phyloP scores from a whole-genome alignment of 2,888 invertebrate genomes.

The Junonia oenone region DNA sequence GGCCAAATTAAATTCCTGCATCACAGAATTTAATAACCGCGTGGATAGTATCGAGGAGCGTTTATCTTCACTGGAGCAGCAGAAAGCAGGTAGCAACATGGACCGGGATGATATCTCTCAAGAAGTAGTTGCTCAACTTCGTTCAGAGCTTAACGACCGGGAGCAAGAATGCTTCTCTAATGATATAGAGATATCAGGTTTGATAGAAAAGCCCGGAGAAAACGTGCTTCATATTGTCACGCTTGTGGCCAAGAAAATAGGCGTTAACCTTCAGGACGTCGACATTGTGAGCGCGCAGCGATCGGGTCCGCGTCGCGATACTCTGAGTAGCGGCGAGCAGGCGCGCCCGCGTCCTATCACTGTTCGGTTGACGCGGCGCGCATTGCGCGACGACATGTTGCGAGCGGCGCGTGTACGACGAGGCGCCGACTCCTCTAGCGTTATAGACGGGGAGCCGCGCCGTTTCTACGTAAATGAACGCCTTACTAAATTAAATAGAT shows the following conservation, averaged over 20 bases:
- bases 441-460: too few species aligned
- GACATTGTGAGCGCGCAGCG: slow-evolving; percentile 7
- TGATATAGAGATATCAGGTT: slow-evolving; percentile 3
- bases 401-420: too few species aligned
- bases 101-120: background rate
- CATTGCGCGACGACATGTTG: background rate
- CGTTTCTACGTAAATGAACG: too few species aligned
- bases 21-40: too few species aligned
- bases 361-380: background rate
- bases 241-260: slow-evolving; percentile 1
- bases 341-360: slow-evolving; percentile 3
- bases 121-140: background rate
- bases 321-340: background rate
- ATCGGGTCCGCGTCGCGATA: background rate
- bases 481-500: too few species aligned
- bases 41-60: too few species aligned
- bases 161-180: background rate
- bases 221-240: background rate
- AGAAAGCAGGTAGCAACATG: too few species aligned
- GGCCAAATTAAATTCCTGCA: too few species aligned
- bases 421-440: too few species aligned
- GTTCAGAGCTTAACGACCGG: background rate
- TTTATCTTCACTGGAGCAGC: too few species aligned
- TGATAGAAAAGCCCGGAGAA: background rate
- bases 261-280: background rate